phyloP scores from a whole-genome alignment of 2,888 invertebrate genomes.

The Acanthosepion esculentum region DNA sequence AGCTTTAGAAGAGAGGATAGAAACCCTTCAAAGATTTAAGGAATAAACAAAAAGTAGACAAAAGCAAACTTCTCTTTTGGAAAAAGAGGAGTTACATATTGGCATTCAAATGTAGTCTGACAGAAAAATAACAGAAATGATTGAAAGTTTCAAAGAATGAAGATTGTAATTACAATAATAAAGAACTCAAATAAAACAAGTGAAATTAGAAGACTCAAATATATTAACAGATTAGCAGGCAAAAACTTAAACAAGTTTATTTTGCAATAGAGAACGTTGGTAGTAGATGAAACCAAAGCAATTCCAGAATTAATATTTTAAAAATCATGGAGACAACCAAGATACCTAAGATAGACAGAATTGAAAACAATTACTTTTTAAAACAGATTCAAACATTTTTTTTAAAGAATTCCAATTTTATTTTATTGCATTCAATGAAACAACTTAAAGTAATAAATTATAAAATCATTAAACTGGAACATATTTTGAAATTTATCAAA shows the following conservation, averaged over 20 bases:
- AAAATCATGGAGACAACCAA: not conserved
- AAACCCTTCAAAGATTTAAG: not conserved
- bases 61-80: not conserved
- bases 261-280: not conserved
- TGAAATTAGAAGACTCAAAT: not conserved
- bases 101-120: not conserved
- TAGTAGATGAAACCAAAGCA: not conserved
- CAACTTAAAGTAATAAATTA: not conserved
- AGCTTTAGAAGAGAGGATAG: not conserved
- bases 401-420: not conserved
- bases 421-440: not conserved
- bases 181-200: not conserved
- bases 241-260: not conserved
- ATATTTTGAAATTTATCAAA: not conserved
- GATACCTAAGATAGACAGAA: not conserved
- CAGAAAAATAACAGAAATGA: not conserved
- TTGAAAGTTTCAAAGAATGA: not conserved
- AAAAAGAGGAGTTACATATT: not conserved
- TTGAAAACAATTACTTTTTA: not conserved
- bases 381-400: not conserved
- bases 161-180: not conserved
- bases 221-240: not conserved
- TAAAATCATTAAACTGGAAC: not conserved
- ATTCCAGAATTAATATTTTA: not conserved
- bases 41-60: not conserved